Base-by-base conservation (phyloP, 2,797 vertebrate species). In the Antennarius maculatus region DNA sequence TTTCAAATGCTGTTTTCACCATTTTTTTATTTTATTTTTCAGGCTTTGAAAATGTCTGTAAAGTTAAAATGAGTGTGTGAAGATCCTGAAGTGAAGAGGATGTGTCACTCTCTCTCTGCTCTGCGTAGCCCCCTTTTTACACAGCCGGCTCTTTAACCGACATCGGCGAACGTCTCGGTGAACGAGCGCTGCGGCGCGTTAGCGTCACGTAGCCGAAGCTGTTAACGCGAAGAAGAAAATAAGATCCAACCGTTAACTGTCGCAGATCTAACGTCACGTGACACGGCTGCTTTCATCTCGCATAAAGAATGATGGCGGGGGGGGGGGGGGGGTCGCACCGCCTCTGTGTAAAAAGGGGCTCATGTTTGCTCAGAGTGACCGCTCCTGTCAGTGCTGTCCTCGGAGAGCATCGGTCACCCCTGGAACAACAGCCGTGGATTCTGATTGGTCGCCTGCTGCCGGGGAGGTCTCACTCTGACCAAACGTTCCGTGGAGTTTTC, bases 1-100 rank as follows among this genome's bases (percentile, higher is more conserved):
- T 71, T 58, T 46, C 14, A 14, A 67, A 49, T 49, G 11, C 10
- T 55, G 68, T 76, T 82, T 86, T 81, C 61, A 84, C 69, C 31
- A 61, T 57, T 73, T 79, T 73, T 56, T 74, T 56, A 12, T 77
- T 86, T 81, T 80, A 11, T 80, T 77, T 82, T 81, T 80, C 71
- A 79, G 79, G 75, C 9, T 67, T 58, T 71, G 10, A 61, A 49
- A 69, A 50, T 74, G 67, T 77, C 55, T 85, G 74, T 89, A 74
- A 73, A 54, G 5, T 53, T 71, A 63, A 27, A 48, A 52, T 37
- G 23, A 65, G 31, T 80, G 70, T 76, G 8, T 43, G 43, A 69
- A 54, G 7, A 64, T 34, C 43, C 15, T 81, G 73, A 83, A 67
- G 17, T 23, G 8, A 1, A 74, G 68, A 61, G 72, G 15, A 51